Evolutionary conservation across 2,888 invertebrate species (phyloP).

Genomic region (Reticulitermes lucifugus): DNA sequence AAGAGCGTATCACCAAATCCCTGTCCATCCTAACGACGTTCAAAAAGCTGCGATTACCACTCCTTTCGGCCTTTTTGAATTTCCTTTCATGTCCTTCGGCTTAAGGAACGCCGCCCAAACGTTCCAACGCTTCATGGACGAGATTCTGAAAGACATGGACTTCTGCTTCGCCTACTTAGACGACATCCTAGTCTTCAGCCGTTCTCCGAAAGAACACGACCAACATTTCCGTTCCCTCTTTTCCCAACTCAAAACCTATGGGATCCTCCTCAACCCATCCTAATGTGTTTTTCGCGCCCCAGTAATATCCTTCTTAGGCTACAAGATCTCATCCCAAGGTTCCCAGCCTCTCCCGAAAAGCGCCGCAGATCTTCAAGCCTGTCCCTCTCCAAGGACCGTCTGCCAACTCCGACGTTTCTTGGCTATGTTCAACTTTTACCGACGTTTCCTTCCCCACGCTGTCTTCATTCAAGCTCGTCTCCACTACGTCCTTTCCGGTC

Average conservation of each 20-base stretch:
- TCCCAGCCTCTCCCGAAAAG: background rate
- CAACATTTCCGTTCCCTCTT: too few relatives aligned
- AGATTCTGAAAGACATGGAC: too few relatives aligned
- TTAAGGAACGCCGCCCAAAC: too few relatives aligned
- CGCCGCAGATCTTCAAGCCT: background rate
- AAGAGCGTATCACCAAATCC: slow-evolving; percentile 60
- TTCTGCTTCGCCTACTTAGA: too few relatives aligned
- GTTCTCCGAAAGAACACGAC: too few relatives aligned
- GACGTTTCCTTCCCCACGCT: background rate
- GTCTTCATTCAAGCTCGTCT: background rate
- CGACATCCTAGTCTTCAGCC: too few relatives aligned
- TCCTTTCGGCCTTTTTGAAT: too few relatives aligned
- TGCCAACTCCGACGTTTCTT: background rate
- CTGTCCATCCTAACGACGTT: slow-evolving; percentile 58
- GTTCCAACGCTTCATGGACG: too few relatives aligned
- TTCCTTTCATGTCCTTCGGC: too few relatives aligned
- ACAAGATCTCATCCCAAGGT: background rate
- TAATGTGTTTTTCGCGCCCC: slow-evolving; percentile 57
- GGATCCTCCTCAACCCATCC: slow-evolving; percentile 51
- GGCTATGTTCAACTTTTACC: background rate
- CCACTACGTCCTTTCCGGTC: background rate
- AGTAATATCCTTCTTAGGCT: background rate
- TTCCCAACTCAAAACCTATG: too few relatives aligned
- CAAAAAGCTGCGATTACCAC: slow-evolving; percentile 61
- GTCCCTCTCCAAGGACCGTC: background rate